phyloP scores from a whole-genome alignment of 2,113 vertebrate genomes.

The Ptyas mucosa region DNA sequence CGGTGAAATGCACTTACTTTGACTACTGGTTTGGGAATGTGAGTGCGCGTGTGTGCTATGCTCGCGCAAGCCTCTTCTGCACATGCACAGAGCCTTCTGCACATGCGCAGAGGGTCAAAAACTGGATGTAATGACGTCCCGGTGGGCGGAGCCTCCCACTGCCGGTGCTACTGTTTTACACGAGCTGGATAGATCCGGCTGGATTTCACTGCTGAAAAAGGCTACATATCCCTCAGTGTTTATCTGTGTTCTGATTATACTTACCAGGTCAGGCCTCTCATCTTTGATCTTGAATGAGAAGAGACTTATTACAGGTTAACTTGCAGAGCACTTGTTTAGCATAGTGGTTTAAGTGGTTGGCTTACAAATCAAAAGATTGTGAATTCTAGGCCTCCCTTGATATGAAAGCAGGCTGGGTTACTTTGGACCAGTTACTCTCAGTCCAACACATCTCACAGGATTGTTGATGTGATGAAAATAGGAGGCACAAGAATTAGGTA shows the following conservation, averaged over 20 bases:
- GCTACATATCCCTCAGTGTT: not conserved
- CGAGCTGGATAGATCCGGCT: no score
- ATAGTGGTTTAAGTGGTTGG: not conserved
- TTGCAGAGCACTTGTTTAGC: not conserved
- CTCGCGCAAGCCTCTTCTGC: no score
- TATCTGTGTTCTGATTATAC: not conserved
- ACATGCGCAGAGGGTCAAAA: no score
- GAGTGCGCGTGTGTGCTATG: no score
- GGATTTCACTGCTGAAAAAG: not conserved
- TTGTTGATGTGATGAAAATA: not conserved
- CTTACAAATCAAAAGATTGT: not conserved
- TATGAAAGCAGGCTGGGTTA: not conserved
- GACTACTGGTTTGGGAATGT: no score
- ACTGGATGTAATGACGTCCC: no score
- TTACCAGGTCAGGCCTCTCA: not conserved
- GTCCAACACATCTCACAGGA: not conserved
- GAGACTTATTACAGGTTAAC: not conserved
- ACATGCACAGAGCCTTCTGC: no score
- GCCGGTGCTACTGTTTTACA: no score
- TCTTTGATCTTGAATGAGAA: not conserved
- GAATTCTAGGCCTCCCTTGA: not conserved
- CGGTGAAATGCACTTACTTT: no score
- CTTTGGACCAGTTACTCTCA: not conserved
- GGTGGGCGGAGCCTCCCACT: no score
- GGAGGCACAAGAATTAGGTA: not conserved